Conservation (phyloP, 2,888 invertebrate genomes). For the Metellina segmentata region DNA sequence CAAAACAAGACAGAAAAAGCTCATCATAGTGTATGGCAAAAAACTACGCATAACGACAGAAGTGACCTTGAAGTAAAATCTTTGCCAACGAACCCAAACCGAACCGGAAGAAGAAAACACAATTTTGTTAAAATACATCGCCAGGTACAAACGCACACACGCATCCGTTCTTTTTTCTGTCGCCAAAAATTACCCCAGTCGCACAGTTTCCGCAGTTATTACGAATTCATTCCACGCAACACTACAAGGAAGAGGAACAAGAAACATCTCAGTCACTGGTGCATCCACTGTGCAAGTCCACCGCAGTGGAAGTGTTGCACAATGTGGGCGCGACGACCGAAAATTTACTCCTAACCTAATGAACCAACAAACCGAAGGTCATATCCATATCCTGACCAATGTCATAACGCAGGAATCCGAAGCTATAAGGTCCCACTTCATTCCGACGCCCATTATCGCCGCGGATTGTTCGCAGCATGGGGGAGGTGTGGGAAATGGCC, state of each 20-base stretch:
- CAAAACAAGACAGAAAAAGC: no score
- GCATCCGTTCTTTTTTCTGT: neutral
- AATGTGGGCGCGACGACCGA: conserved; percentile 10
- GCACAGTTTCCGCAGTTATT: neutral
- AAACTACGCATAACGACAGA: no score
- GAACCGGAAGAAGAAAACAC: neutral
- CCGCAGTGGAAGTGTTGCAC: neutral
- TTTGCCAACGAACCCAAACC: neutral
- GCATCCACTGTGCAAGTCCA: conserved; percentile 39
- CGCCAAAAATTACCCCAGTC: neutral
- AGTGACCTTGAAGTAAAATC: no score
- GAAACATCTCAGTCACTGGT: neutral
- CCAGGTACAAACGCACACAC: neutral
- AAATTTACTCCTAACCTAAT: conserved; percentile 73
- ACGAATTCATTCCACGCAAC: no score
- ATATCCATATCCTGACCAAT: conserved; percentile 72
- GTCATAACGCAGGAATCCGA: conserved; percentile 44
- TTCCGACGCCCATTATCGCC: conserved; percentile 4
- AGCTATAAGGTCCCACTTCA: conserved; percentile 21
- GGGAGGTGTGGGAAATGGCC: conserved; percentile 56
- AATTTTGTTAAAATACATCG: neutral
- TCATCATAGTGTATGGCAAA: no score
- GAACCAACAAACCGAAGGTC: conserved; percentile 70
- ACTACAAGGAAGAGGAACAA: neutral
- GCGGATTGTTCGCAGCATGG: conserved; percentile 40